phyloP scores from a whole-genome alignment of 2,888 invertebrate species.

The Plutella xylostella region DNA sequence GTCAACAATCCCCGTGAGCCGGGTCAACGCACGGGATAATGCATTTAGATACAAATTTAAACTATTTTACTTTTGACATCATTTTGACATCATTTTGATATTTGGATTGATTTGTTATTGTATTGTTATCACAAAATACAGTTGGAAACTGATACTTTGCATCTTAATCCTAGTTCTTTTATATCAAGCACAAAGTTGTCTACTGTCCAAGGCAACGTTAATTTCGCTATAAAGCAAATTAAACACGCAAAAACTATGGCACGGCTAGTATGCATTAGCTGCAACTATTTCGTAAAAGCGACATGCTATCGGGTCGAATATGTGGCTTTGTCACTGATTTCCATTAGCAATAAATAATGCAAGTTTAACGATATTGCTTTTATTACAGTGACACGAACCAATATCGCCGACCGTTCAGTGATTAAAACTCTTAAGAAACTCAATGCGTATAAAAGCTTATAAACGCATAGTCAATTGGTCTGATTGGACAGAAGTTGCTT shows the following conservation, averaged over 20 bases:
- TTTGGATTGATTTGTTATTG: conserved; percentile 21
- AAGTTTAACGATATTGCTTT: conserved; percentile 2
- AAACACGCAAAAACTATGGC: conserved; percentile 5
- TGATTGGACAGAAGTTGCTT: no score
- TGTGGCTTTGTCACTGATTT: conserved; percentile 32
- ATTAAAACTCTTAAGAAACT: no score
- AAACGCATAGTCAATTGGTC: no score
- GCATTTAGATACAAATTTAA: no score
- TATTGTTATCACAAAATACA: conserved; percentile 31
- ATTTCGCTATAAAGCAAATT: conserved; percentile 45
- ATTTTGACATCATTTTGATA: conserved; percentile 51
- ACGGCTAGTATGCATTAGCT: conserved; percentile 29
- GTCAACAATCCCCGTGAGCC: no score
- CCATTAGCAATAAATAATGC: conserved; percentile 4
- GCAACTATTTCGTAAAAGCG: conserved; percentile 44
- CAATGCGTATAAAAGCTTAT: no score
- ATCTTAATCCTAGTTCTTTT: conserved; percentile 43
- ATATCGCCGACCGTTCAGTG: no score
- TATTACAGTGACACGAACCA: conserved; percentile 1
- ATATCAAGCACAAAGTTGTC: conserved; percentile 47
- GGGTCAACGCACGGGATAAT: no score
- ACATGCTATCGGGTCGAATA: conserved; percentile 26
- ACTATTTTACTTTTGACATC: conserved; percentile 23
- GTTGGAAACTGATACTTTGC: conserved; percentile 43
- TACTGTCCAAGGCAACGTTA: conserved; percentile 57